A percentile compares a stretch with the other conserved stretches of the same genome.
Evolutionary conservation across 2,888 invertebrate genomes (phyloP).

Genomic region (Blera fallax): DNA sequence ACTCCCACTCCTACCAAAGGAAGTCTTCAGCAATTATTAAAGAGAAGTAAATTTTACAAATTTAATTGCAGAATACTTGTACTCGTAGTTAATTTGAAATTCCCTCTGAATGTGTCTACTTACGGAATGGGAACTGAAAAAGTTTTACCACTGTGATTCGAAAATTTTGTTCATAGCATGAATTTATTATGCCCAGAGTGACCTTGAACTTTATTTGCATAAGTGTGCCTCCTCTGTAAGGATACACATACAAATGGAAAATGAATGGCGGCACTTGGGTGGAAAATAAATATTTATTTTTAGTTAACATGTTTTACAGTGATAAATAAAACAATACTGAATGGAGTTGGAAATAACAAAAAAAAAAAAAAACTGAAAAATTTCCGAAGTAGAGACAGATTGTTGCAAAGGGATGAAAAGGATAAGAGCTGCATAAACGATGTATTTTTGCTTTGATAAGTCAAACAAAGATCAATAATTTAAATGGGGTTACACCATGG

Average conservation of each 20-base stretch:
- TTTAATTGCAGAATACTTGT: not conserved
- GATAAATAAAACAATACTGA: slow-evolving; percentile 38
- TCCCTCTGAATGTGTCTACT: not conserved
- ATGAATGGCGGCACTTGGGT: slow-evolving; percentile 8
- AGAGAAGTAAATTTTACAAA: not conserved
- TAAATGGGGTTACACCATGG: not conserved
- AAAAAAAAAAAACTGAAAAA: not conserved
- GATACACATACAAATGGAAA: slow-evolving; percentile 6
- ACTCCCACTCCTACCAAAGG: not conserved
- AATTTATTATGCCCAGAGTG: slow-evolving; percentile 23
- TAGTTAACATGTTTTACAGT: slow-evolving; percentile 39
- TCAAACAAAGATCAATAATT: not conserved
- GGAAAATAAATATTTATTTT: slow-evolving; percentile 45
- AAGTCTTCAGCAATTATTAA: not conserved
- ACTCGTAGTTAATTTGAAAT: not conserved
- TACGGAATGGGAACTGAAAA: not conserved
- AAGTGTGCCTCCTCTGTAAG: not conserved
- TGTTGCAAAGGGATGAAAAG: not conserved
- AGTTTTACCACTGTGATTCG: not conserved
- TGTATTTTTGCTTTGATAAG: not conserved
- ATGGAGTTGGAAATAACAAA: not conserved
- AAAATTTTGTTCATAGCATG: not conserved
- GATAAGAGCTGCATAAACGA: not conserved
- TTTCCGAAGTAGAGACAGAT: not conserved
- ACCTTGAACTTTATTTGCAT: slow-evolving; percentile 48